A percentile compares a stretch with the other conserved stretches of the same genome.
Evolutionary conservation across 23 tunicate genomes (phyloP).

Genomic region (Phallusia fumigata): DNA sequence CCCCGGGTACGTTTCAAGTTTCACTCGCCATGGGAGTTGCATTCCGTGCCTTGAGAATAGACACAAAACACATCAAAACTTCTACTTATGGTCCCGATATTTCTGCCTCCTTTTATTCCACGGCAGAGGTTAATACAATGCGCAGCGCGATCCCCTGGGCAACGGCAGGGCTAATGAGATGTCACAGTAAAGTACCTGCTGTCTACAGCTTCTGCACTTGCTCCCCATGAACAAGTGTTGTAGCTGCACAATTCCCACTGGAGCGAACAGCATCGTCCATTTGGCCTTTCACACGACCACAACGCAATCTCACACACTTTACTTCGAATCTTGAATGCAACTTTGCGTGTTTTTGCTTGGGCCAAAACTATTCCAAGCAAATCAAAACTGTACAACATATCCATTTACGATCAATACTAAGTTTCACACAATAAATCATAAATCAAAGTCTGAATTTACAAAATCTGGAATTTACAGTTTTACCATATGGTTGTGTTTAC

Average conservation of each 20-base stretch:
- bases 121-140: background rate
- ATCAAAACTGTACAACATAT: too few relatives aligned
- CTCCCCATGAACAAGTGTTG: background rate
- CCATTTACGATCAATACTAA: too few relatives aligned
- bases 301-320: background rate
- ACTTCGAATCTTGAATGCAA: too few relatives aligned
- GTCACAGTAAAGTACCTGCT: constrained; percentile 7
- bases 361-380: too few relatives aligned
- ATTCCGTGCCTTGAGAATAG: background rate
- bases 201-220: background rate
- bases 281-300: background rate
- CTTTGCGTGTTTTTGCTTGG: too few relatives aligned
- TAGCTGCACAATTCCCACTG: background rate
- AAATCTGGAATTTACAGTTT: too few relatives aligned
- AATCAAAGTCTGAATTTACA: too few relatives aligned
- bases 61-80: background rate
- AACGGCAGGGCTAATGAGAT: background rate
- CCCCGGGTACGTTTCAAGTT: background rate
- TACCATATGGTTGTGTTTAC: too few relatives aligned
- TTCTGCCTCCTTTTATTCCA: background rate
- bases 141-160: background rate
- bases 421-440: too few relatives aligned
- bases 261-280: background rate
- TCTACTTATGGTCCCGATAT: background rate
- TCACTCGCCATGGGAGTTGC: background rate